Conservation (phyloP, 1,140 invertebrate genomes). For the Solenopsis invicta region DNA sequence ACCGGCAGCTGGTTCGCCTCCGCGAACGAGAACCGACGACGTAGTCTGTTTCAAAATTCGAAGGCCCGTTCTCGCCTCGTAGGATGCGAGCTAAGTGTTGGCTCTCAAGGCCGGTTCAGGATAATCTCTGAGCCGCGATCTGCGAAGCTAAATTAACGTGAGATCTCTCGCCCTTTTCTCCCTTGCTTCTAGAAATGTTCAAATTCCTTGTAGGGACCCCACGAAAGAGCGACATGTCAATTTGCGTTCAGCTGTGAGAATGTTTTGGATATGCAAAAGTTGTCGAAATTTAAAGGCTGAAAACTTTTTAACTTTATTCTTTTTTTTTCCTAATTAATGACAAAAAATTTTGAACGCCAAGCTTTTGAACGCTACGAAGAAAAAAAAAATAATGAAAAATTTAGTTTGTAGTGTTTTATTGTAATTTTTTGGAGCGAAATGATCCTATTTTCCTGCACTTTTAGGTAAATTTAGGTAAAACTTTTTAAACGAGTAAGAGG, state of each 20-base stretch:
- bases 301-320: no score
- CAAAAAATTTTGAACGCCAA: no score
- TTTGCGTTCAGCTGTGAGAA: background rate
- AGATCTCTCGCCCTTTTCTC: background rate
- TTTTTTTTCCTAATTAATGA: no score
- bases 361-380: no score
- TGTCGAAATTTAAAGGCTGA: no score
- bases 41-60: constrained; percentile 68
- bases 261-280: no score
- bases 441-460: no score
- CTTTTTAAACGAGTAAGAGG: no score
- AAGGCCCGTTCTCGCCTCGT: constrained; percentile 62
- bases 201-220: background rate
- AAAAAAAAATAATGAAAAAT: no score
- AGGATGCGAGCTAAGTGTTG: constrained; percentile 75
- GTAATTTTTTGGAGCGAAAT: no score
- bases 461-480: no score
- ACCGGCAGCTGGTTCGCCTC: background rate
- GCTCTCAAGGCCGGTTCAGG: constrained; percentile 78
- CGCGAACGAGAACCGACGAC: constrained; percentile 7
- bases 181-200: background rate
- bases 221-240: background rate
- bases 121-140: constrained; percentile 1
- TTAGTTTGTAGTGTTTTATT: no score
- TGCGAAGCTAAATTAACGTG: background rate